Percentiles rank a stretch among this genome's conserved stretches.
phyloP scores from a whole-genome alignment of 2,797 vertebrate genomes.

The Poecilia gillii region DNA sequence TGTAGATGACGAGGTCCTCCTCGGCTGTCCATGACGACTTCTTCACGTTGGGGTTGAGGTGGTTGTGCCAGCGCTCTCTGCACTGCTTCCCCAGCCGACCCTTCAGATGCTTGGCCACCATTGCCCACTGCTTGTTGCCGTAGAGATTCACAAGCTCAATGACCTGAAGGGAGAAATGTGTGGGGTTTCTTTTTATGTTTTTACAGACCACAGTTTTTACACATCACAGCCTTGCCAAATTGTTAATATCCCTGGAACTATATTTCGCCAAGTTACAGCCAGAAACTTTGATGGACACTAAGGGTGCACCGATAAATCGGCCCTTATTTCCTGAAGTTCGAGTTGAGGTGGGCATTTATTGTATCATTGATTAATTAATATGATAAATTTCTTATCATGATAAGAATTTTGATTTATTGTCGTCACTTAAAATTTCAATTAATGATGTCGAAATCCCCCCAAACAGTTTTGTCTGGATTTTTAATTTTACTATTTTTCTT shows the following conservation, averaged over 20 bases:
- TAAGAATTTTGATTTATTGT: too few relatives aligned
- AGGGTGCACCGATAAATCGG: background rate
- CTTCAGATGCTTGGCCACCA: constrained; percentile 95
- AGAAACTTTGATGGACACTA: background rate
- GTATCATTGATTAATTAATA: too few relatives aligned
- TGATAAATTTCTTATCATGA: too few relatives aligned
- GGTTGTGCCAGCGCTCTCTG: constrained; percentile 98
- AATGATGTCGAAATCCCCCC: too few relatives aligned
- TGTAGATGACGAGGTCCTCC: constrained; percentile 95
- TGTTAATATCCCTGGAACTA: background rate
- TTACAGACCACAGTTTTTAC: background rate
- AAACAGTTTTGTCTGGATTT: too few relatives aligned
- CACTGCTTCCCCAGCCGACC: constrained; percentile 97
- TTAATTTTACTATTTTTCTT: too few relatives aligned
- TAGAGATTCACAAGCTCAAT: constrained; percentile 95
- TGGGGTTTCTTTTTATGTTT: background rate
- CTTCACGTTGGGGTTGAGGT: constrained; percentile 97
- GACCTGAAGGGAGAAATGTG: constrained; percentile 79
- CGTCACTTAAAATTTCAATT: too few relatives aligned
- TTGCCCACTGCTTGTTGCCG: constrained; percentile 95
- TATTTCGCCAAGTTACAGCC: background rate
- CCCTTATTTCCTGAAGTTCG: too few relatives aligned
- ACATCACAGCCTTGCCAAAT: background rate
- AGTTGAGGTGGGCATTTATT: too few relatives aligned
- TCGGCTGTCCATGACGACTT: constrained; percentile 97